phyloP scores from a whole-genome alignment of 2,113 vertebrate species.

The Clupea harengus region DNA sequence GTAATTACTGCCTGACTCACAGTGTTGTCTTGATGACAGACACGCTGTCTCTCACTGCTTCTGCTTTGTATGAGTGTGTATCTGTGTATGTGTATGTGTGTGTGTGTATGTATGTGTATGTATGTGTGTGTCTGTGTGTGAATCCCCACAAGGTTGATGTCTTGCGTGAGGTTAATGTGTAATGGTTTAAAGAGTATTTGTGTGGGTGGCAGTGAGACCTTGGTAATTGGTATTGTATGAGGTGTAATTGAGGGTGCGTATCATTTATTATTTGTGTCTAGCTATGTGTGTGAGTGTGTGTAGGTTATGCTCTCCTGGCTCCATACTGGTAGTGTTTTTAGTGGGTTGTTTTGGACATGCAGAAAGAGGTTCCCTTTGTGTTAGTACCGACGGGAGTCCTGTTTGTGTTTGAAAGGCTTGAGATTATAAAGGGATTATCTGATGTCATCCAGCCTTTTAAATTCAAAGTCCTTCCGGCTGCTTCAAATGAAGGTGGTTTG shows the following conservation, averaged over 20 bases:
- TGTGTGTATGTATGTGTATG: background rate
- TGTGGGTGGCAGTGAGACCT: background rate
- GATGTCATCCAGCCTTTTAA: slow-evolving; percentile 13
- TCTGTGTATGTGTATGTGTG: background rate
- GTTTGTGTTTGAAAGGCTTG: slow-evolving; percentile 3
- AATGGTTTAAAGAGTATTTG: background rate
- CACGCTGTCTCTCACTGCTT: background rate
- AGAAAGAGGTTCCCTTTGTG: background rate
- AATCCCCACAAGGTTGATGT: background rate
- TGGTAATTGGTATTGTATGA: background rate
- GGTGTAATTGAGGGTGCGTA: background rate
- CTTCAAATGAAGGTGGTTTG: background rate
- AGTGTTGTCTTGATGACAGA: background rate
- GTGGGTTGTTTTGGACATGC: background rate
- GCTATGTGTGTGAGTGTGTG: background rate
- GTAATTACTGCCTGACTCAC: background rate
- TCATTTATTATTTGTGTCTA: background rate
- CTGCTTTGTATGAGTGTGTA: background rate
- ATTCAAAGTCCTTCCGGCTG: slow-evolving; percentile 5
- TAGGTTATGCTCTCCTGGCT: background rate
- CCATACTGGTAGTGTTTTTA: background rate
- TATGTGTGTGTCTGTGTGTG: slow-evolving; percentile 4
- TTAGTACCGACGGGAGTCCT: background rate
- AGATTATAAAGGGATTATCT: slow-evolving; percentile 6
- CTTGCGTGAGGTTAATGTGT: background rate